These are phyloP conservation scores for Diprion similis DNA, from an alignment of 1,140 invertebrate genomes.

Conservation along the genomic window DNA sequence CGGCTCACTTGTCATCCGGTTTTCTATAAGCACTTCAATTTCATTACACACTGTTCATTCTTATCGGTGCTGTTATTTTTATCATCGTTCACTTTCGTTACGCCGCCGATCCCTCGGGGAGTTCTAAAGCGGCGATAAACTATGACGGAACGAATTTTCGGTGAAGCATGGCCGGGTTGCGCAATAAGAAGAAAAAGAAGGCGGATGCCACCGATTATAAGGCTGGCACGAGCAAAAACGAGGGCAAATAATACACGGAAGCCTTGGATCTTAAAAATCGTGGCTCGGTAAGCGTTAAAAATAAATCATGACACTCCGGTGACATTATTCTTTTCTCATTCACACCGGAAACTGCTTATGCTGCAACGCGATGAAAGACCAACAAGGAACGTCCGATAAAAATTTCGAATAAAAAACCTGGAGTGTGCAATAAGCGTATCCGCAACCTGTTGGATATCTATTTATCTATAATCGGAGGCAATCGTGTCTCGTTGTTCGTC, in stretches of 20 bases:
- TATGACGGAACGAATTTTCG: background rate
- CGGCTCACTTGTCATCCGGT: too few species aligned
- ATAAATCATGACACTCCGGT: background rate
- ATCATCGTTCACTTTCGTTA: background rate
- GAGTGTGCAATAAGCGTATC: too few species aligned
- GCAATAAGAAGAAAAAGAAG: background rate
- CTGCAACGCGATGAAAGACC: too few species aligned
- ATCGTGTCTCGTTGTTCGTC: too few species aligned
- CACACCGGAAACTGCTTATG: too few species aligned
- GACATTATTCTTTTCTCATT: too few species aligned
- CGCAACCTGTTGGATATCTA: too few species aligned
- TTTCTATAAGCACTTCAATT: too few species aligned
- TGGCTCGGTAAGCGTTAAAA: background rate
- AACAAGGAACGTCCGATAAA: too few species aligned
- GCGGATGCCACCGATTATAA: background rate
- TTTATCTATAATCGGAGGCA: too few species aligned
- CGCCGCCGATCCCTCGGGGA: background rate
- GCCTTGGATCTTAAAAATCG: background rate
- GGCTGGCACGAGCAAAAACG: conserved; percentile 4
- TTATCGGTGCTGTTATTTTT: background rate
- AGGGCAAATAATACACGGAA: conserved; percentile 2
- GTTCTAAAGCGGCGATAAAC: background rate
- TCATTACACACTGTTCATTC: background rate
- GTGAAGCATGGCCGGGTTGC: background rate
- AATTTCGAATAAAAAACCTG: too few species aligned